Conservation (phyloP, 2,113 vertebrate species). For the Phoxinus phoxinus region DNA sequence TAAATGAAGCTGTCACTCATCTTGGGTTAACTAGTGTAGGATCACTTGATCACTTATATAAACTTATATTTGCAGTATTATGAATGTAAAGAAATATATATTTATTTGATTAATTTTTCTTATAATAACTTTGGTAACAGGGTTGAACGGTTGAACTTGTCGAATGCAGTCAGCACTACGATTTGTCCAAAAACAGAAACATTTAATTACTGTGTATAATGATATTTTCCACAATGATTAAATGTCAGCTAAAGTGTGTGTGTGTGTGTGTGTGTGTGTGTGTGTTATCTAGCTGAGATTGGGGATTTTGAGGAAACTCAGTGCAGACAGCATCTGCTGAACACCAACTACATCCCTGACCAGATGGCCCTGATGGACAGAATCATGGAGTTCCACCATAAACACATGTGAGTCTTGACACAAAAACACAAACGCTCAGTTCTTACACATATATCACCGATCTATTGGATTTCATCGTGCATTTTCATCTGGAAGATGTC, state of each 20-base stretch:
- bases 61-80: too few relatives aligned
- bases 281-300: constrained; percentile 85
- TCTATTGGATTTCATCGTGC: background rate
- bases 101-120: too few relatives aligned
- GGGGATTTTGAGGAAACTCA: constrained; percentile 96
- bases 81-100: too few relatives aligned
- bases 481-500: background rate
- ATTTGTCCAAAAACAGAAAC: too few relatives aligned
- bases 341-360: constrained; percentile 95
- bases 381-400: constrained; percentile 94
- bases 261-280: constrained; percentile 19
- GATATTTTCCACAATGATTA: background rate
- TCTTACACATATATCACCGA: background rate
- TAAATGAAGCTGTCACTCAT: too few relatives aligned
- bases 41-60: too few relatives aligned
- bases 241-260: background rate
- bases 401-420: constrained; percentile 84
- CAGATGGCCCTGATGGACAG: constrained; percentile 95
- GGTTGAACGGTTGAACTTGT: too few relatives aligned
- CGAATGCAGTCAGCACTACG: too few relatives aligned
- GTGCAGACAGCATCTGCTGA: constrained; percentile 91
- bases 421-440: background rate
- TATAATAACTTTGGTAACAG: too few relatives aligned
- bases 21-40: too few relatives aligned
- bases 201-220: too few relatives aligned